Conservation (phyloP, 2,113 vertebrate species). For the Ceyx melanurus region DNA sequence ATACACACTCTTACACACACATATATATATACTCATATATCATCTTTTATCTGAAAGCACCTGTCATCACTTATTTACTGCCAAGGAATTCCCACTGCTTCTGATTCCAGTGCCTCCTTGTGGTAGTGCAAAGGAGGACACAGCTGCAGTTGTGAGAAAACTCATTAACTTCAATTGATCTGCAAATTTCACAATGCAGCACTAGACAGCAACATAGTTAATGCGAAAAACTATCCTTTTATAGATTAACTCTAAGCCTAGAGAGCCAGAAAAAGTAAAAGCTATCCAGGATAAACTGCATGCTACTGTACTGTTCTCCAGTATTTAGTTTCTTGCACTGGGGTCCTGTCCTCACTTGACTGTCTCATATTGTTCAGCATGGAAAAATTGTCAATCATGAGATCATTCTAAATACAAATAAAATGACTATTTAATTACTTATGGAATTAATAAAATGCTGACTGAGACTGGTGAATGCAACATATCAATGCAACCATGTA, state of each 20-base stretch:
- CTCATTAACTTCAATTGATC: slow-evolving; percentile 30
- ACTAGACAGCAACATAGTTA: slow-evolving; percentile 14
- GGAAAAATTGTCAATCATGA: no score
- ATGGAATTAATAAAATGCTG: background rate
- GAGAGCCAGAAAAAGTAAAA: background rate
- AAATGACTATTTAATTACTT: background rate
- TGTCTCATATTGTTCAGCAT: no score
- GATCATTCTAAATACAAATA: background rate
- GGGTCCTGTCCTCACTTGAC: background rate
- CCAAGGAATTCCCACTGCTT: background rate
- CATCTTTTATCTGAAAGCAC: background rate
- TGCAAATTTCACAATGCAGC: background rate
- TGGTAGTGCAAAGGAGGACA: background rate
- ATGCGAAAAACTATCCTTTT: background rate
- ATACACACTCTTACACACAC: background rate
- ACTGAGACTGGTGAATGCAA: background rate
- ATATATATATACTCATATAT: background rate
- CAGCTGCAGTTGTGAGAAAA: slow-evolving; percentile 17
- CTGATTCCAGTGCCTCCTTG: background rate
- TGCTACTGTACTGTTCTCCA: background rate
- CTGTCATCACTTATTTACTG: background rate
- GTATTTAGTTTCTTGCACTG: background rate
- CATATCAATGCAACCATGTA: background rate
- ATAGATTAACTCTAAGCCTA: background rate
- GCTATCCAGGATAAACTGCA: background rate